These are phyloP conservation scores for Lepilemur septentrionalis DNA, from an alignment of 2,797 vertebrate species.

Conservation along the genomic window DNA sequence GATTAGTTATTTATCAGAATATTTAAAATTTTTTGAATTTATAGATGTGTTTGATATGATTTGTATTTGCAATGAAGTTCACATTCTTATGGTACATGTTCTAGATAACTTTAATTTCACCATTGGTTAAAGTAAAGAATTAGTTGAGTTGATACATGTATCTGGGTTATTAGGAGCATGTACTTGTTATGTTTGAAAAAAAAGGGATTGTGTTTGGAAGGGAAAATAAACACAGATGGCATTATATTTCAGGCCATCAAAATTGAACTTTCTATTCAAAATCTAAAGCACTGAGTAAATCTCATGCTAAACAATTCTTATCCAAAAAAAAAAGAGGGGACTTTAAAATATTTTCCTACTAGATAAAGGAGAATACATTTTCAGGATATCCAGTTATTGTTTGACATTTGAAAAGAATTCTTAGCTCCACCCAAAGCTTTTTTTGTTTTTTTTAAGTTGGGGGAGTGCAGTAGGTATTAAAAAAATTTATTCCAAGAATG, in stretches of 20 bases:
- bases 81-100: not conserved
- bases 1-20: not conserved
- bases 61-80: not conserved
- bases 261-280: conserved; percentile 74
- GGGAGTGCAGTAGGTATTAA: not conserved
- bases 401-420: conserved; percentile 75
- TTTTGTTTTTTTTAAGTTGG: conserved; percentile 16
- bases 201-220: not conserved
- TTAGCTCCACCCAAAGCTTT: conserved; percentile 62
- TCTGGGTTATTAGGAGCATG: not conserved
- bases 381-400: conserved; percentile 80
- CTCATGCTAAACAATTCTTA: conserved; percentile 64
- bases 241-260: conserved; percentile 63
- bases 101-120: not conserved
- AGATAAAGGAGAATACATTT: conserved; percentile 68
- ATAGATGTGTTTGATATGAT: not conserved
- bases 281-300: conserved; percentile 70
- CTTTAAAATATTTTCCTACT: conserved; percentile 71
- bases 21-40: not conserved
- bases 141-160: not conserved
- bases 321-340: not conserved
- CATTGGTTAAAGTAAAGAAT: not conserved
- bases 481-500: conserved; percentile 33
- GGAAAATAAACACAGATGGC: conserved; percentile 64
- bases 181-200: not conserved